Conservation (phyloP, 2,113 vertebrate species). For the Myodes glareolus region DNA sequence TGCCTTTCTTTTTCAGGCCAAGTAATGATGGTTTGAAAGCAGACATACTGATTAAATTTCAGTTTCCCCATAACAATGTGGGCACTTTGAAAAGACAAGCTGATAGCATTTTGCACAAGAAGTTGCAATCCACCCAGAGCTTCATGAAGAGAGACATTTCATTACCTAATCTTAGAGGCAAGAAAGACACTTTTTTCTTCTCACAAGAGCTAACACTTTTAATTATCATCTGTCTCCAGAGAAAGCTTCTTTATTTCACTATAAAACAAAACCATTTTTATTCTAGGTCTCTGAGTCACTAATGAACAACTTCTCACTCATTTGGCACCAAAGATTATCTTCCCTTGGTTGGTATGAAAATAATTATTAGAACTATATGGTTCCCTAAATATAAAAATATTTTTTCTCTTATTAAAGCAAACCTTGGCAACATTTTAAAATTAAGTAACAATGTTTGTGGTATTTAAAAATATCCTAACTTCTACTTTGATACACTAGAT, state of each 20-base stretch:
- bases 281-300: conserved; percentile 9
- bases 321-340: not conserved
- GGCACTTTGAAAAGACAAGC: conserved; percentile 58
- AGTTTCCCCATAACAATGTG: conserved; percentile 77
- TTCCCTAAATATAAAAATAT: not conserved
- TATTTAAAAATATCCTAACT: not conserved
- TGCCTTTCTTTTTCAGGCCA: conserved; percentile 83
- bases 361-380: not conserved
- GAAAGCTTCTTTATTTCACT: not conserved
- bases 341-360: conserved; percentile 20
- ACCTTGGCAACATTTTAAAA: not conserved
- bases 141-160: conserved; percentile 81
- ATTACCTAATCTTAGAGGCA: conserved; percentile 83
- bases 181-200: conserved; percentile 66
- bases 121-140: conserved; percentile 65
- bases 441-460: not conserved
- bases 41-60: conserved; percentile 83
- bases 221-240: not conserved
- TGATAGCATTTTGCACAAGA: conserved; percentile 75
- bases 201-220: conserved; percentile 23
- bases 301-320: not conserved
- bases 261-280: conserved; percentile 50
- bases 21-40: conserved; percentile 78
- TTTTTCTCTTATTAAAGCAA: conserved; percentile 18
- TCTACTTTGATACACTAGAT: not conserved